These are phyloP conservation scores for Drosophila pseudotalamancana DNA, from an alignment of 2,888 invertebrate genomes.

Conservation along the genomic window DNA sequence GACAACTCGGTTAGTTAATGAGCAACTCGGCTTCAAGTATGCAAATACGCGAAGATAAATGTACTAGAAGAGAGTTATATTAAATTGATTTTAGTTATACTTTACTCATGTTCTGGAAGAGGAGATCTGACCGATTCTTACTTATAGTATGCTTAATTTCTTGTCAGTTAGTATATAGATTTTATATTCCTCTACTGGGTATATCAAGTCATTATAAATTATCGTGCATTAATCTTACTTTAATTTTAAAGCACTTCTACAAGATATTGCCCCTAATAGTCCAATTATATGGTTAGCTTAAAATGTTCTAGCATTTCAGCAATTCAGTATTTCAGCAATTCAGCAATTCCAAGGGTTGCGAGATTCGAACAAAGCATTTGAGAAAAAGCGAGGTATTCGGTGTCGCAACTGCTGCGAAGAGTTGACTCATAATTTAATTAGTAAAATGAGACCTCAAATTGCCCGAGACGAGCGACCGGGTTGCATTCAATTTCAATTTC, in stretches of 20 bases:
- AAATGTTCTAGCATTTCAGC: conserved; percentile 4
- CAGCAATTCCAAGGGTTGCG: not conserved
- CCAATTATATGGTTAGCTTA: conserved; percentile 12
- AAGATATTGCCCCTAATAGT: not conserved
- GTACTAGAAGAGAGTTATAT: conserved; percentile 5
- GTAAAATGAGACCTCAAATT: conserved; percentile 79
- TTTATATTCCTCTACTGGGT: no score
- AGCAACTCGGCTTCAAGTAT: conserved; percentile 18
- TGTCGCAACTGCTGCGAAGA: conserved; percentile 64
- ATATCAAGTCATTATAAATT: no score
- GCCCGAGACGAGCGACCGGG: conserved; percentile 42
- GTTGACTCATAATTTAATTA: conserved; percentile 74
- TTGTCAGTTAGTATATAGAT: not conserved
- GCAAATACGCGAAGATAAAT: not conserved
- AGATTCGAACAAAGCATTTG: conserved; percentile 19
- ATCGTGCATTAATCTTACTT: not conserved
- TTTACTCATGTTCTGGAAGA: no score
- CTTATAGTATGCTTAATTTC: not conserved
- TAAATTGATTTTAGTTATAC: no score
- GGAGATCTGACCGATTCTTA: no score
- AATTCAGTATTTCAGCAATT: no score
- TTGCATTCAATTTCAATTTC: conserved; percentile 63
- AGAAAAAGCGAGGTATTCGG: conserved; percentile 37
- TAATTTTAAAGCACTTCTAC: not conserved
- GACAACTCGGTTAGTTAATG: conserved; percentile 66